phyloP scores from a whole-genome alignment of 2,797 vertebrate genomes.

The Pachyuromys duprasi region DNA sequence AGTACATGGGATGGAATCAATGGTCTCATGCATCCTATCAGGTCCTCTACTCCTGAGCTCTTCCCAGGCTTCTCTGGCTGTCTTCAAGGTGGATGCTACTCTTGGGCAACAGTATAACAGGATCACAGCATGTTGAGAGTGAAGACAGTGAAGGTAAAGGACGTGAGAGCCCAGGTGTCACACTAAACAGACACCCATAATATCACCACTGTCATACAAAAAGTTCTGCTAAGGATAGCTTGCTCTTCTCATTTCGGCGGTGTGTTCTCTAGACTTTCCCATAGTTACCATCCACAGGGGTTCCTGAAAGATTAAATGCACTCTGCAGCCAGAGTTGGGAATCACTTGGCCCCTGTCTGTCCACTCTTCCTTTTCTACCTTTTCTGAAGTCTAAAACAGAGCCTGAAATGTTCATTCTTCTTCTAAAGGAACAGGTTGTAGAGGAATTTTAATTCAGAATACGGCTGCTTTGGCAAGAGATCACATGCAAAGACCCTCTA shows the following conservation, averaged over 20 bases:
- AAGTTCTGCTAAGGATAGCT: constrained; percentile 28
- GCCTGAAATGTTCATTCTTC: constrained; percentile 20
- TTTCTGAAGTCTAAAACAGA: constrained; percentile 63
- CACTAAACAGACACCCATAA: not conserved
- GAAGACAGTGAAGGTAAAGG: not conserved
- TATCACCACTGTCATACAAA: not conserved
- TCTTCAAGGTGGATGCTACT: not conserved
- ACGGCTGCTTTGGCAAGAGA: too few species aligned
- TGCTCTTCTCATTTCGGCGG: constrained; percentile 29
- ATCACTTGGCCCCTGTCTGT: not conserved
- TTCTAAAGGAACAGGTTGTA: not conserved
- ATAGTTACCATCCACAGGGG: not conserved
- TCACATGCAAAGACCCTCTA: too few species aligned
- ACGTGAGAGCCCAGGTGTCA: not conserved
- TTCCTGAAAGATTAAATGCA: not conserved
- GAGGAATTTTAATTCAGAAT: too few species aligned
- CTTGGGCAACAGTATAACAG: not conserved
- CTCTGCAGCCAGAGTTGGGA: not conserved
- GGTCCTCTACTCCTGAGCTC: not conserved
- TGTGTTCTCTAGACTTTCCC: not conserved
- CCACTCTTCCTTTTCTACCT: not conserved
- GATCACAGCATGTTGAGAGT: not conserved
- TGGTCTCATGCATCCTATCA: not conserved
- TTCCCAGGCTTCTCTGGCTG: not conserved
- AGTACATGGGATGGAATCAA: not conserved